Evolutionary conservation across 2,113 vertebrate species (phyloP), one percentile per base, ranked within the genome.

Genomic region (Ia io): DNA sequence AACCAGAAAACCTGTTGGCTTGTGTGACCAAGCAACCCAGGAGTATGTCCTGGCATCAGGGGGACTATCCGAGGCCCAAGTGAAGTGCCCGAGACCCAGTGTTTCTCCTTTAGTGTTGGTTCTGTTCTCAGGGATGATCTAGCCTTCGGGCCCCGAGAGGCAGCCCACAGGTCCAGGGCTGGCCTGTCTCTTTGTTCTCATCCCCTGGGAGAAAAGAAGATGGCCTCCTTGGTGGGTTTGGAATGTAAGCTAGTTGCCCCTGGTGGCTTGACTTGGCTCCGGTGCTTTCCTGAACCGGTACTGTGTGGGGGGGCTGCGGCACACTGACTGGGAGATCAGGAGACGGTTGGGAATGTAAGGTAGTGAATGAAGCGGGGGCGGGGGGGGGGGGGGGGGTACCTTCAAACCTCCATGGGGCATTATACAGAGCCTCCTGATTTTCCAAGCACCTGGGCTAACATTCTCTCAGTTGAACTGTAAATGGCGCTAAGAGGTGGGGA

Each of bases 351-450:
- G 10, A 84, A 90, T 79, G 40, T 23, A 40, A 59, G 14, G 17
- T 18, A 14, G 13, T 25, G 40, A 82, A 49, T 25, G 40, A 69
- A 42, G 12, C 63, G 32, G 47, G 37, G 37, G 37, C 37, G 2
- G 37, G 37, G 37, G 22, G 17, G 35, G 37, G 37, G 22, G 17
- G 35, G 18, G 17, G 35, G 23, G 11, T 22, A 28, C 23, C 25
- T 74, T 35, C 25, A 69, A 7, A 53, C 4, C 9, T 2, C 40
- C 22, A 51, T 0, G 1, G 2, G 37, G 18, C 18, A 0, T 47
- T 32, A 13, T 35, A 0, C 9, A 18, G 74, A 51, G 28, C 23
- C 63, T 44, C 47, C 73, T 37, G 69, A 42, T 35, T 73, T 61
- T 44, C 63, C 23, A 44, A 77, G 44, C 18, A 32, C 23, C 40